Evolutionary conservation across 2,888 invertebrate species (phyloP), one percentile per base, ranked within the genome.

Genomic region (Diabrotica balteata): DNA sequence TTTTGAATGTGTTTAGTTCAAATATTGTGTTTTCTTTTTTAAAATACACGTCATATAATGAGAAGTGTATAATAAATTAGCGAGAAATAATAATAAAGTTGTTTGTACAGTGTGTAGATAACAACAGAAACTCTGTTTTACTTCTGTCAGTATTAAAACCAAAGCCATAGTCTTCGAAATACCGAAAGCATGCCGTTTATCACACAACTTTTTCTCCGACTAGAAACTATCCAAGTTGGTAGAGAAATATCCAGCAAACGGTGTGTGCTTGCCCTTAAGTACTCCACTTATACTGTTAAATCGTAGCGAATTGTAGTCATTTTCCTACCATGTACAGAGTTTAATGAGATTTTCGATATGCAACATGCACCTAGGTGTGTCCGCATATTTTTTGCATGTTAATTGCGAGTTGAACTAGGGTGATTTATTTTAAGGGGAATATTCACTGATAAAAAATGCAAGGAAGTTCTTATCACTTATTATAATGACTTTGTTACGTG

Each of bases 401-500:
- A 72, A 72, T 72, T 69, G 52, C 52, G 7, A 57, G 44, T 50
- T 58, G 9, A 71, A 67, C 69, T 60, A 55, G 57, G 58, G 58
- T 64, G 66, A 71, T 69, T 72, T 71, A 71, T 69, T 69, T 59
- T 49, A 62, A 50, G 50, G 49, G 49, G 17, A 43, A 50, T 59
- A 59, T 43, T 59, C 17, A 50, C 17, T 50, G 50, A 10, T n/a
- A 43, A 64, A 58, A 64, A 64, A 50, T 64, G 22, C 64, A 59
- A 58, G 61, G 63, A 67, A 67, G 62, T 51, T 66, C 71, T 72
- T 72, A 72, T 72, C 71, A 67, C 67, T 59, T 59, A 57, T 63
- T 66, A 66, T 71, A 72, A 72, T 66, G 69, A 68, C 67, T 69
- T 61, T 67, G 67, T 69, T 67, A 69, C 69, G 69, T 70, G 70